Conservation (phyloP, 2,113 vertebrate genomes). For the Platysteira castanea region DNA sequence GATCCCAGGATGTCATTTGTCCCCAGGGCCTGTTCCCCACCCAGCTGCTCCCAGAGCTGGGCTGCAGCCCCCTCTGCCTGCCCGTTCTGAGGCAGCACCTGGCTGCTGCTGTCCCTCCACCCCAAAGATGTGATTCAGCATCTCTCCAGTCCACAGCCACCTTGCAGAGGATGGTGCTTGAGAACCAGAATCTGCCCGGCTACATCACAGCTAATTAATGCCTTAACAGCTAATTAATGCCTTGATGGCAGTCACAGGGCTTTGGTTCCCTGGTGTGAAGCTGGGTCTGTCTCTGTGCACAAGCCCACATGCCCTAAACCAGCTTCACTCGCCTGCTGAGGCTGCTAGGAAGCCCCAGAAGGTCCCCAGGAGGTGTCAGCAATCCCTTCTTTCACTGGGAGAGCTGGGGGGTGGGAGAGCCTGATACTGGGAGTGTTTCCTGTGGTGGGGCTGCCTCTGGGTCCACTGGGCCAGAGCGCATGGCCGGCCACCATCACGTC, state of each 20-base stretch:
- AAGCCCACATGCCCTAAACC: background rate
- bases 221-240: background rate
- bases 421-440: background rate
- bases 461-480: fast-evolving
- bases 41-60: background rate
- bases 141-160: fast-evolving
- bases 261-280: background rate
- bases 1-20: background rate
- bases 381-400: fast-evolving
- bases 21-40: background rate
- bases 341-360: background rate
- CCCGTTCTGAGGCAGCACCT: background rate
- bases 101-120: background rate
- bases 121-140: background rate
- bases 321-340: background rate
- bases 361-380: background rate
- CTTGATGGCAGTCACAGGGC: background rate
- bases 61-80: background rate
- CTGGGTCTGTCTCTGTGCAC: background rate
- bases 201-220: background rate
- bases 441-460: background rate
- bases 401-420: background rate
- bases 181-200: background rate
- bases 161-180: background rate
- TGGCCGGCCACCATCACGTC: fast-evolving